Percentiles rank a stretch among this genome's conserved stretches.
Evolutionary conservation across 1,140 invertebrate species (phyloP).

Genomic region (Musca domestica): DNA sequence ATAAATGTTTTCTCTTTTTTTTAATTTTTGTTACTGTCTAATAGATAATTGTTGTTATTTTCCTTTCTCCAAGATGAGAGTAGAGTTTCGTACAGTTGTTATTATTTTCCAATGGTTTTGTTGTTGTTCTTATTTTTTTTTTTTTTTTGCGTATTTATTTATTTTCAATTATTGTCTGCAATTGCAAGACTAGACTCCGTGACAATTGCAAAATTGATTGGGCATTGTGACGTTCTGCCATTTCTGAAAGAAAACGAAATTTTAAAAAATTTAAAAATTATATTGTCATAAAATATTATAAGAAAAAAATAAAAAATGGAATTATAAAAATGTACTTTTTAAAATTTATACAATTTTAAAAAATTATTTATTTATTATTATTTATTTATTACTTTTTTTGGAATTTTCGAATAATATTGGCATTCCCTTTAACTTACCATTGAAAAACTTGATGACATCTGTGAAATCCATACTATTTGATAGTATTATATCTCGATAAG

Average conservation of each 20-base stretch:
- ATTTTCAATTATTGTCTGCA: slow-evolving; percentile 89
- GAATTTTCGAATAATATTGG: not conserved
- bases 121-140: too few species aligned
- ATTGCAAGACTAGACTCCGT: slow-evolving; percentile 78
- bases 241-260: slow-evolving; percentile 73
- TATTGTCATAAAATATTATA: too few species aligned
- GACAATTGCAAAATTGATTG: slow-evolving; percentile 76
- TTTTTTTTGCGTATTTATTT: slow-evolving; percentile 58
- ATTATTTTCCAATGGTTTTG: too few species aligned
- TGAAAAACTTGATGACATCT: slow-evolving; percentile 96
- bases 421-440: slow-evolving; percentile 65
- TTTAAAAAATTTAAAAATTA: not conserved
- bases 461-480: slow-evolving; percentile 96
- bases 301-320: not conserved
- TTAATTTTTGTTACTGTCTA: not conserved
- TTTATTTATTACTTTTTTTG: not conserved
- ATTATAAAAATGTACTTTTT: not conserved
- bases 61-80: too few species aligned
- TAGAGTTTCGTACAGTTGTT: too few species aligned
- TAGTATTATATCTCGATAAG: slow-evolving; percentile 86
- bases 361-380: not conserved
- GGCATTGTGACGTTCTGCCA: slow-evolving; percentile 90
- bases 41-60: too few species aligned
- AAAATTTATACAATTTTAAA: not conserved
- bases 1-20: not conserved